Evolutionary conservation across 2,113 vertebrate species (phyloP), one percentile per base, ranked within the genome.

Genomic region (Clarias macrocephalus): DNA sequence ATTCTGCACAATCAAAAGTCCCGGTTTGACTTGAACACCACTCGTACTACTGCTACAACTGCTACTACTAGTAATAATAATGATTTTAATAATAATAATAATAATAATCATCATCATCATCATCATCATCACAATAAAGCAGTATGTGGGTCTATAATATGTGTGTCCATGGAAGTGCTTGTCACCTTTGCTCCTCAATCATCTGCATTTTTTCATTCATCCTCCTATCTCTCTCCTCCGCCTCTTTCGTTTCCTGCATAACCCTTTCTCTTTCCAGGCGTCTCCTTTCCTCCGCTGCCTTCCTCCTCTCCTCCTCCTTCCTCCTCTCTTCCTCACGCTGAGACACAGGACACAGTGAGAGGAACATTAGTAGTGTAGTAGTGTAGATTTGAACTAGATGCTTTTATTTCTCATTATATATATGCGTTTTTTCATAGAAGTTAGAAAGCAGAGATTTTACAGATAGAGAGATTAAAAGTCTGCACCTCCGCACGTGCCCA

Each of bases 401-500:
- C 19, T n/a, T n/a, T n/a, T n/a, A n/a, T n/a, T n/a, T n/a, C n/a
- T n/a, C n/a, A n/a, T n/a, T n/a, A n/a, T n/a, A n/a, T n/a, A n/a
- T n/a, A n/a, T 42, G 68, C 9, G 68, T 48, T 25, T 25, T 10
- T 18, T 73, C 73, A 48, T 30, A 15, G 79, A 42, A 42, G 54
- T 59, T 13, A 81, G 12, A 48, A 16, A 19, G 52, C 19, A 59
- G 21, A 30, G 54, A 9, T n/a, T 0, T 84, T 90, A 65, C 21
- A 48, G 48, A 48, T 33, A 2, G 18, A 56, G 28, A 68, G 28
- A 30, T 28, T 77, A 13, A 13, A 57, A 25, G 60, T 52, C 63
- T 89, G 48, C 89, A 97, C 97, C 95, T 97, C 96, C 18, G 95
- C 96, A 90, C 94, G 94, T 6, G 95, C 96, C 97, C 97, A 97